These are phyloP conservation scores for Arctia plantaginis DNA, from an alignment of 2,888 invertebrate species.

Conservation along the genomic window DNA sequence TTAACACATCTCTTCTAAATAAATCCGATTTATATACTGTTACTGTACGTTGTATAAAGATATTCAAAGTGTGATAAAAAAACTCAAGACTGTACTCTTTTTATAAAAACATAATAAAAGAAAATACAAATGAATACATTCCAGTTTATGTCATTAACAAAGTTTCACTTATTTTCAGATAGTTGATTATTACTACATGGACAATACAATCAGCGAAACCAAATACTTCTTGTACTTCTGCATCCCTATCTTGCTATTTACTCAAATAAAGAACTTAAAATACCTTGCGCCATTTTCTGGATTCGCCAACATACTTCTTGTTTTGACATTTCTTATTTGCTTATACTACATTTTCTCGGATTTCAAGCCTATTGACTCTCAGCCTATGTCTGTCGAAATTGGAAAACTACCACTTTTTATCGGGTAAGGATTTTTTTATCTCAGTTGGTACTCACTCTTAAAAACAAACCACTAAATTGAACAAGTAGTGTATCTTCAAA, in stretches of 20 bases:
- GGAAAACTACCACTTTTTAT: slow-evolving; percentile 94
- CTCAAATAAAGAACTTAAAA: slow-evolving; percentile 91
- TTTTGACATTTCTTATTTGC: slow-evolving; percentile 92
- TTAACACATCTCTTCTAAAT: not conserved
- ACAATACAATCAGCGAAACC: slow-evolving; percentile 59
- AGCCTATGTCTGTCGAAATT: slow-evolving; percentile 86
- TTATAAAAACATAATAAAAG: not conserved
- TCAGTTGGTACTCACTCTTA: not conserved
- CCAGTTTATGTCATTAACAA: not conserved
- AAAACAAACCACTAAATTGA: not conserved
- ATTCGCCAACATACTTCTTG: slow-evolving; percentile 93
- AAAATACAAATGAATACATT: not conserved
- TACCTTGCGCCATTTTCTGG: slow-evolving; percentile 95
- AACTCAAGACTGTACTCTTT: not conserved
- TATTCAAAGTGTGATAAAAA: not conserved
- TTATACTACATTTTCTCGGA: slow-evolving; percentile 92
- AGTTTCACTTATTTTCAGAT: slow-evolving; percentile 66
- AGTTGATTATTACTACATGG: slow-evolving; percentile 61
- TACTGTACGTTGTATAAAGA: not conserved
- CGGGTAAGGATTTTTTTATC: slow-evolving; percentile 73
- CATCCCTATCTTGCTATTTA: slow-evolving; percentile 75
- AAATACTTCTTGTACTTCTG: slow-evolving; percentile 78
- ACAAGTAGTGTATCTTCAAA: not conserved
- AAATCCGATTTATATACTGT: not conserved
- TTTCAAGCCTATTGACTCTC: slow-evolving; percentile 75